phyloP scores from a whole-genome alignment of 1,140 invertebrate genomes.

The Saccostrea cuccullata region DNA sequence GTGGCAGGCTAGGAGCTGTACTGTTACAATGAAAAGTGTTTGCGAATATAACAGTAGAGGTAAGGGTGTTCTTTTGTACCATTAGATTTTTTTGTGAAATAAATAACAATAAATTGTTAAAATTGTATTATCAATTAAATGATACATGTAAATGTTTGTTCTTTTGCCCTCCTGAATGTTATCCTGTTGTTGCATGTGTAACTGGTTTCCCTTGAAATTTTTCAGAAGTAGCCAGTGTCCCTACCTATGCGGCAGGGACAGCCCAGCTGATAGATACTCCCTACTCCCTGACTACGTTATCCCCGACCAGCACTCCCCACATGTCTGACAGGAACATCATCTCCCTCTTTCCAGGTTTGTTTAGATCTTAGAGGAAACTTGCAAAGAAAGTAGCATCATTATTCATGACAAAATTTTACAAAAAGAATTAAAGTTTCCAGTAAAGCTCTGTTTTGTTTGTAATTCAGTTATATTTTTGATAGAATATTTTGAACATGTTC shows the following conservation, averaged over 20 bases:
- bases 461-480: neutral
- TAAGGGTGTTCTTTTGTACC: neutral
- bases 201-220: neutral
- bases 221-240: conserved; percentile 47
- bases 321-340: conserved; percentile 37
- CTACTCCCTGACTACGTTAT: conserved; percentile 21
- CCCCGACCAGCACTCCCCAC: neutral
- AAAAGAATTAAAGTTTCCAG: neutral
- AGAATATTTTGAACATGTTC: neutral
- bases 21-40: conserved; percentile 18
- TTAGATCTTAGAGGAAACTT: neutral
- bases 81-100: no score
- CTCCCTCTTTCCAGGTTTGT: neutral
- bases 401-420: neutral
- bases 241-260: conserved; percentile 46
- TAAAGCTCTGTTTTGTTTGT: neutral
- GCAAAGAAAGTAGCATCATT: neutral
- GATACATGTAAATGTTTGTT: no score
- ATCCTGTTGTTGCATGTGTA: no score
- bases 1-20: conserved; percentile 44
- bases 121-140: no score
- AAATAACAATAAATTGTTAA: no score
- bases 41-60: conserved; percentile 48
- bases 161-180: no score
- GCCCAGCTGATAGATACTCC: conserved; percentile 18